Percentiles rank a stretch among this genome's conserved stretches.
phyloP scores from a whole-genome alignment of 2,888 invertebrate species.

The Dryadula phaetusa region DNA sequence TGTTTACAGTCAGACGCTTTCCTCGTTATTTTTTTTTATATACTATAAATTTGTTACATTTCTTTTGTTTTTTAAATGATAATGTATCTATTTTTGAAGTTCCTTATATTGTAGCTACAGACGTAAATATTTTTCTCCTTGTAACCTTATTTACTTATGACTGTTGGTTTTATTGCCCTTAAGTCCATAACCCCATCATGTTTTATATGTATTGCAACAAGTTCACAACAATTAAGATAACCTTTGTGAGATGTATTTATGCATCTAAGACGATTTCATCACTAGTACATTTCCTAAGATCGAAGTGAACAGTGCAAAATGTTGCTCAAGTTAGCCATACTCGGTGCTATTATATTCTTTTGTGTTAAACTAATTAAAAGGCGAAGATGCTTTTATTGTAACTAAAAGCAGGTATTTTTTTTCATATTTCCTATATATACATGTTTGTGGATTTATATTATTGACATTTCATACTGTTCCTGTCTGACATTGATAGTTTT shows the following conservation, averaged over 20 bases:
- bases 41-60: too few species aligned
- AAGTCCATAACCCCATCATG: conserved; percentile 55
- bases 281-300: conserved; percentile 54
- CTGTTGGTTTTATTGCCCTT: conserved; percentile 49
- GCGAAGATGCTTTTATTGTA: conserved; percentile 58
- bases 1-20: too few species aligned
- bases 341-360: conserved; percentile 69
- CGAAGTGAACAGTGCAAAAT: conserved; percentile 55
- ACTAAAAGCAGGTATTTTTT: conserved; percentile 47
- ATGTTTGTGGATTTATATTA: not conserved
- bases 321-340: conserved; percentile 72
- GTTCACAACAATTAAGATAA: conserved; percentile 49
- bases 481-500: not conserved
- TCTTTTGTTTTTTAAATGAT: too few species aligned
- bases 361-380: conserved; percentile 69
- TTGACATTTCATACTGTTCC: not conserved
- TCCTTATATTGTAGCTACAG: conserved; percentile 3
- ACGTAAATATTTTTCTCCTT: conserved; percentile 24
- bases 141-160: conserved; percentile 47
- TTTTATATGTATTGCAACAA: conserved; percentile 47
- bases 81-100: not conserved
- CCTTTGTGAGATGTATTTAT: conserved; percentile 48
- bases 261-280: conserved; percentile 30
- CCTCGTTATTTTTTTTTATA: too few species aligned
- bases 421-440: not conserved